Evolutionary conservation across 2,113 vertebrate genomes (phyloP).

Genomic region (Micronisus gabar): DNA sequence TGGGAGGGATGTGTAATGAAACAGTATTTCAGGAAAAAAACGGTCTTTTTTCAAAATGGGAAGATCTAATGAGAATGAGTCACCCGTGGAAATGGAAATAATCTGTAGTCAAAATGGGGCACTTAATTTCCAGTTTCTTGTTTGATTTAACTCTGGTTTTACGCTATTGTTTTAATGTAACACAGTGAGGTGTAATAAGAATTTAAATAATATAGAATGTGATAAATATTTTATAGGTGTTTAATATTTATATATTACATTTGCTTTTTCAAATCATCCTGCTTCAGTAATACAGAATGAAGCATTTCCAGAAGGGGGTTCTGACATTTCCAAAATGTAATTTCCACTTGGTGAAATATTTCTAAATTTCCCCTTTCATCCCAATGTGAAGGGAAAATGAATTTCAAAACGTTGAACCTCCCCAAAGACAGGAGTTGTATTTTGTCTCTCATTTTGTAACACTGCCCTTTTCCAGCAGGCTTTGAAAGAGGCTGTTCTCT

Average conservation of each 20-base stretch:
- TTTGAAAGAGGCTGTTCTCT: not conserved
- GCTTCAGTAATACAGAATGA: not conserved
- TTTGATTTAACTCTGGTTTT: not conserved
- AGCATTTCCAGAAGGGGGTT: not conserved
- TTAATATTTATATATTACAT: slow-evolving; percentile 11
- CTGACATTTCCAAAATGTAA: not conserved
- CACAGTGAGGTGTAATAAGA: not conserved
- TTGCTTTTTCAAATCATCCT: not conserved
- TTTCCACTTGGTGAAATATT: not conserved
- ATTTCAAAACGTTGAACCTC: not conserved
- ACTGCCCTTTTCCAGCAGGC: not conserved
- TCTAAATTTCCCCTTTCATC: not conserved
- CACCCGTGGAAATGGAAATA: not conserved
- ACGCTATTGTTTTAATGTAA: not conserved
- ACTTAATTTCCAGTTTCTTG: not conserved
- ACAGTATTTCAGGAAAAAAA: not conserved
- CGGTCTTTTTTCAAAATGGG: not conserved
- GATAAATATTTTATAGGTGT: not conserved
- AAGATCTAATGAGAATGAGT: not conserved
- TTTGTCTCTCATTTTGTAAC: not conserved
- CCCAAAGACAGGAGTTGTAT: not conserved
- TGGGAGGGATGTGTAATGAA: not conserved
- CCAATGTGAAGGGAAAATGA: not conserved
- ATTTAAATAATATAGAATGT: not conserved
- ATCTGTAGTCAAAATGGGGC: not conserved